These are phyloP conservation scores for Acanthopleura granulata DNA, from an alignment of 2,888 invertebrate genomes.

Conservation along the genomic window DNA sequence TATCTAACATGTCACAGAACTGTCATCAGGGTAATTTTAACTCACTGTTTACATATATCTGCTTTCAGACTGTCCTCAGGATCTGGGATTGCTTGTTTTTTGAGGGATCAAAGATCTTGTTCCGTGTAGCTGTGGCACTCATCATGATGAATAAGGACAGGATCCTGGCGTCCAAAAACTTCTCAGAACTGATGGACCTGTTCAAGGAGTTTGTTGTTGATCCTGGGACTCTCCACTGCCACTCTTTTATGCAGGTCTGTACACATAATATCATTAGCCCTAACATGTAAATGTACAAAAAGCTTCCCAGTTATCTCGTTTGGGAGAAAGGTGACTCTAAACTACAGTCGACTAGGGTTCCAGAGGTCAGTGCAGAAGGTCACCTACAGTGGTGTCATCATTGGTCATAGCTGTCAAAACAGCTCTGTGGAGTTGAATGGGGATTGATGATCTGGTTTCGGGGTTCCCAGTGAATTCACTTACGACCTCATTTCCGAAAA, in stretches of 20 bases:
- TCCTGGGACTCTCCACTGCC: constrained; percentile 85
- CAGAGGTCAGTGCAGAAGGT: background rate
- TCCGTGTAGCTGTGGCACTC: constrained; percentile 88
- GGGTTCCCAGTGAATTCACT: too few relatives aligned
- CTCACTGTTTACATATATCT: background rate
- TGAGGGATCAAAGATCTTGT: constrained; percentile 93
- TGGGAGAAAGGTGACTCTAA: too few relatives aligned
- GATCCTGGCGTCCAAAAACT: constrained; percentile 84
- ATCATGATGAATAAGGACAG: constrained; percentile 73
- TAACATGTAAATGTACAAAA: too few relatives aligned
- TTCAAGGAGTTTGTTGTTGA: constrained; percentile 87
- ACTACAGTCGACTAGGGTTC: too few relatives aligned
- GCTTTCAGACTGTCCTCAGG: constrained; percentile 83
- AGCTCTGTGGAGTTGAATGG: too few relatives aligned
- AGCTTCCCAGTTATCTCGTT: too few relatives aligned
- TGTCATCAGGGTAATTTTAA: too few relatives aligned
- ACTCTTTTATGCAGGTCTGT: constrained; percentile 87
- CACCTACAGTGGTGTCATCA: background rate
- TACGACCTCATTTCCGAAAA: too few relatives aligned
- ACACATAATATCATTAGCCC: background rate
- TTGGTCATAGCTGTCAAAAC: background rate
- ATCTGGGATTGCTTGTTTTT: constrained; percentile 97
- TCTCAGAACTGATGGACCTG: constrained; percentile 84
- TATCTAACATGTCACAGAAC: too few relatives aligned
- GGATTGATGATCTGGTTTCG: too few relatives aligned